Percentiles rank a stretch among this genome's conserved stretches.
phyloP scores from a whole-genome alignment of 2,113 vertebrate genomes.

The Gulo gulo region DNA sequence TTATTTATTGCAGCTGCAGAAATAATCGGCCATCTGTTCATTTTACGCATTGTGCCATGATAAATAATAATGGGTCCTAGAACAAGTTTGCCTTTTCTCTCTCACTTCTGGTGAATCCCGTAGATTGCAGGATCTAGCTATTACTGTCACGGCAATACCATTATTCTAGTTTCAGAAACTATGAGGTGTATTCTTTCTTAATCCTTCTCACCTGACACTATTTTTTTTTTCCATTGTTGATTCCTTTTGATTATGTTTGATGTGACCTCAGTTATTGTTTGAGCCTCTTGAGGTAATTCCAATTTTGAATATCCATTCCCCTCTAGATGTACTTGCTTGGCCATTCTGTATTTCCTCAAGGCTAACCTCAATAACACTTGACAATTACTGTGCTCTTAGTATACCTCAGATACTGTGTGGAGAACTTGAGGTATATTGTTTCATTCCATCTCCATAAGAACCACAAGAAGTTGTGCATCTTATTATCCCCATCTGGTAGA shows the following conservation, averaged over 20 bases:
- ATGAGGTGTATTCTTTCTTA: background rate
- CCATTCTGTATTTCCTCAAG: background rate
- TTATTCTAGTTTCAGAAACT: background rate
- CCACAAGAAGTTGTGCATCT: background rate
- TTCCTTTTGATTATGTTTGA: background rate
- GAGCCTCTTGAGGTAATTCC: background rate
- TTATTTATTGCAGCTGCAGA: constrained; percentile 72
- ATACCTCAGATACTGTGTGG: background rate
- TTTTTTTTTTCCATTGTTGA: background rate
- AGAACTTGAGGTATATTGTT: background rate
- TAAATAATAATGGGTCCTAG: constrained; percentile 31
- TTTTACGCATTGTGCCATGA: constrained; percentile 55
- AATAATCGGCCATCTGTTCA: constrained; percentile 80
- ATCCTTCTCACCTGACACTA: background rate
- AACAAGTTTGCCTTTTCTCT: constrained; percentile 3
- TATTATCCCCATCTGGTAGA: background rate
- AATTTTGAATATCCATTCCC: background rate
- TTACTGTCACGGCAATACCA: background rate
- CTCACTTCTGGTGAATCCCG: background rate
- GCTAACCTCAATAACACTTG: background rate
- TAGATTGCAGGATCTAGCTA: background rate
- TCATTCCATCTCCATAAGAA: background rate
- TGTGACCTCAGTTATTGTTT: background rate
- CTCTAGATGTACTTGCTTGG: background rate
- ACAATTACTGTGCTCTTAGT: background rate